Evolutionary conservation across 2,888 invertebrate species (phyloP).

Genomic region (Polydrusus cervinus): DNA sequence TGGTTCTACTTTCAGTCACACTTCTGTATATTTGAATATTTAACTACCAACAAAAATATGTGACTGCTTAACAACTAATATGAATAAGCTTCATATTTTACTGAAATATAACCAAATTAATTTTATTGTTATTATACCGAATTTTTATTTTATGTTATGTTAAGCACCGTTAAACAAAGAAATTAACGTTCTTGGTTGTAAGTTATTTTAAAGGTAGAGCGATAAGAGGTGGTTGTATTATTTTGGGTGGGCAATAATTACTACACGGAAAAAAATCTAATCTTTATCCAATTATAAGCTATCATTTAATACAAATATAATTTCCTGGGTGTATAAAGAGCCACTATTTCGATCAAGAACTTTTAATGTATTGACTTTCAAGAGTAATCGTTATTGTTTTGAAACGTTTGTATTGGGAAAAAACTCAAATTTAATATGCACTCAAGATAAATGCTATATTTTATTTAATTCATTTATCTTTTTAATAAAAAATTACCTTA

Average conservation of each 20-base stretch:
- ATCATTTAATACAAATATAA: no score
- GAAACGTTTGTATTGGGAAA: no score
- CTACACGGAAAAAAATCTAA: no score
- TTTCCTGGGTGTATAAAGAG: no score
- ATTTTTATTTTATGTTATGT: slow-evolving; percentile 33
- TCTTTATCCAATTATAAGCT: no score
- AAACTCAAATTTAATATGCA: no score
- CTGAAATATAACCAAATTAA: slow-evolving; percentile 59
- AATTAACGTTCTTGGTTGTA: neutral
- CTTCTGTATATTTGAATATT: slow-evolving; percentile 61
- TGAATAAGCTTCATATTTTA: slow-evolving; percentile 61
- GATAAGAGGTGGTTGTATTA: neutral
- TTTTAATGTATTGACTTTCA: no score
- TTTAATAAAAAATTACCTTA: no score
- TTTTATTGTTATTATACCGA: slow-evolving; percentile 47
- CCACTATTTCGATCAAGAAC: no score
- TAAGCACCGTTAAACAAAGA: slow-evolving; percentile 29
- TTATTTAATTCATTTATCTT: no score
- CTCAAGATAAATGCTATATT: no score
- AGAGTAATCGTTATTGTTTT: no score
- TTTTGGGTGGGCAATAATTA: neutral
- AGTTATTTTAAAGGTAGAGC: slow-evolving; percentile 1
- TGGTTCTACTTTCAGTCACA: slow-evolving; percentile 53
- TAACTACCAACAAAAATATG: slow-evolving; percentile 58
- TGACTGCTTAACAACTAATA: slow-evolving; percentile 58